Base-by-base conservation (phyloP, 2,113 vertebrate species). In the Bungarus multicinctus region DNA sequence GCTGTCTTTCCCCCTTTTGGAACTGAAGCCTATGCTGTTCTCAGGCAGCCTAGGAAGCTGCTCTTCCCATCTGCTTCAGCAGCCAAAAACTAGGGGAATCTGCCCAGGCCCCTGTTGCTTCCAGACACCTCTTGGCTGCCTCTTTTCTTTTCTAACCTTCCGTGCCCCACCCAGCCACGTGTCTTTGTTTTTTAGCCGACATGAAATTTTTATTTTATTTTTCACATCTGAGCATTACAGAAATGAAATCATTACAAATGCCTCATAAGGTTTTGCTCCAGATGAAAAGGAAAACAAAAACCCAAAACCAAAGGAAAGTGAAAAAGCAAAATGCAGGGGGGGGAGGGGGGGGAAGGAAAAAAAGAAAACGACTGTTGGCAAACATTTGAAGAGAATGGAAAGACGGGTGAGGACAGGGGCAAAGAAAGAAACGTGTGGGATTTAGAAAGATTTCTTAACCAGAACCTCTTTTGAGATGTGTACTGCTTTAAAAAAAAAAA, bases 181-280 rank as follows among this genome's bases (percentile, higher is more conserved):
- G 90, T 10, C 34, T 74, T 95, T 96, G 53, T 30, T 27, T 60
- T 60, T 60, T 69, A 69, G 64, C 95, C 95, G 97, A 97, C 96
- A 97, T 97, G 96, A 95, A 50, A 96, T 95, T 95, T 98, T 98
- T 97, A 98, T 98, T 98, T 96, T 96, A 94, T 95, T 96, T 97
- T 97, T 96, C 97, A 97, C 96, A 95, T 95, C 94, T 97, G 94
- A 96, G 96, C 97, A 97, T 97, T 96, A 97, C 97, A 97, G 96
- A 96, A 97, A 97, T 95, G 97, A 97, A 97, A 97, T 97, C 94
- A 97, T 96, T 96, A 96, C 96, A 97, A 96, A 96, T 96, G 97
- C 97, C 94, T 97, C n/a, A 3, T 96, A 96, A 97, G 95, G 96
- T 93, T 94, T 85, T 64, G 95, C 60, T 96, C 93, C 96, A 96